Percentiles rank a stretch among this genome's conserved stretches.
These are phyloP conservation scores for Chaenogobius annularis DNA, from an alignment of 2,113 vertebrate species.

Conservation along the genomic window DNA sequence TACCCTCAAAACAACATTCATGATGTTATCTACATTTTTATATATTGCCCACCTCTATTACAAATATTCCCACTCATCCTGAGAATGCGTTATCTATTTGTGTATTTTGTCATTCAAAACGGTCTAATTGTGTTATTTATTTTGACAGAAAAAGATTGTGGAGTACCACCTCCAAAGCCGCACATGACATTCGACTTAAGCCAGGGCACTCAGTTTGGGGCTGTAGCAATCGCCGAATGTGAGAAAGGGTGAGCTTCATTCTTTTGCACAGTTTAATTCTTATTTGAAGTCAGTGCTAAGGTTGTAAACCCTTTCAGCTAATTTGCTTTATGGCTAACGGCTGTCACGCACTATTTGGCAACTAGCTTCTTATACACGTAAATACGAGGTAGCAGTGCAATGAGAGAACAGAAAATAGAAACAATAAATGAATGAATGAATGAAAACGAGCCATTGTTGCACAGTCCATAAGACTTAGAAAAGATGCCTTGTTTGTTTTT, in stretches of 20 bases:
- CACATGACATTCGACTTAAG: constrained; percentile 33
- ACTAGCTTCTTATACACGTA: background rate
- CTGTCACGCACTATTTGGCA: background rate
- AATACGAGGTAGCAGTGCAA: background rate
- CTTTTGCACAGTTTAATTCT: background rate
- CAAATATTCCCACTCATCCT: too few relatives aligned
- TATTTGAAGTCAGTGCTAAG: background rate
- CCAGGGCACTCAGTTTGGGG: constrained; percentile 52
- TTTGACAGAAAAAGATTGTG: constrained; percentile 68
- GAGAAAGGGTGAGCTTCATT: constrained; percentile 65
- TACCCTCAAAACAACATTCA: too few relatives aligned
- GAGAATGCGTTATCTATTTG: too few relatives aligned
- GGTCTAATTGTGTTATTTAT: background rate
- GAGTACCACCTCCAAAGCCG: rapidly evolving
- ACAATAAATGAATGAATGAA: background rate
- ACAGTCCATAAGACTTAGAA: background rate
- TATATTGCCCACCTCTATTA: too few relatives aligned
- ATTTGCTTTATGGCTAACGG: background rate
- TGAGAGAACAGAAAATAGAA: constrained; percentile 1
- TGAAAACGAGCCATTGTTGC: background rate
- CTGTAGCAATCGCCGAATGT: constrained; percentile 7
- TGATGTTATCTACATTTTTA: too few relatives aligned
- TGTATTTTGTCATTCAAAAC: background rate
- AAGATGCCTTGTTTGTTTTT: constrained; percentile 7
- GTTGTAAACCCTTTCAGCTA: background rate